Evolutionary conservation across 2,888 invertebrate genomes (phyloP).

Genomic region (Torymus aiolomorphi): DNA sequence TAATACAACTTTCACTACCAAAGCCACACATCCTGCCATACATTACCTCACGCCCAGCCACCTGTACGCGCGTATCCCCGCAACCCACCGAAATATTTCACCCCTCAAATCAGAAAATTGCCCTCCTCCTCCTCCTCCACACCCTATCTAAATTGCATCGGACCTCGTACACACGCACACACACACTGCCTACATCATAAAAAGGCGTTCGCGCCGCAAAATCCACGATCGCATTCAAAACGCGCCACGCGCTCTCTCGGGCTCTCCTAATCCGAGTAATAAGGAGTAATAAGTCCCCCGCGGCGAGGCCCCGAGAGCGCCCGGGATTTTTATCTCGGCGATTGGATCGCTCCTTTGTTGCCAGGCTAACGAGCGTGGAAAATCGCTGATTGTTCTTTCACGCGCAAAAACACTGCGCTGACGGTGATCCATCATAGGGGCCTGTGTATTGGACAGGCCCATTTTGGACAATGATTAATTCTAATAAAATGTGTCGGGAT

Average conservation of each 20-base stretch:
- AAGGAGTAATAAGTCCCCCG: conserved; percentile 55
- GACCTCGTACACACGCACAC: not conserved
- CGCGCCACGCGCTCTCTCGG: not conserved
- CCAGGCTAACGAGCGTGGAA: conserved; percentile 49
- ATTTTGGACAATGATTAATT: no score
- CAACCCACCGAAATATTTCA: not conserved
- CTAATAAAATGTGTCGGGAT: no score
- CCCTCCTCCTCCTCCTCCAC: not conserved
- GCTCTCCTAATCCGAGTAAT: conserved; percentile 53
- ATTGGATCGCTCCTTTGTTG: conserved; percentile 12
- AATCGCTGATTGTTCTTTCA: conserved; percentile 44
- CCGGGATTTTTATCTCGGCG: conserved; percentile 6
- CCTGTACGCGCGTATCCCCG: no score
- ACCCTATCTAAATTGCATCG: conserved; percentile 27
- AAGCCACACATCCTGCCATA: no score
- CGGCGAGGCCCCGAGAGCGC: conserved; percentile 26
- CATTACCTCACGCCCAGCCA: no score
- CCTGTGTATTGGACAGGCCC: no score
- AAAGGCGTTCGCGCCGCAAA: conserved; percentile 29
- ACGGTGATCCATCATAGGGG: conserved; percentile 28
- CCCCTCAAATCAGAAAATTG: not conserved
- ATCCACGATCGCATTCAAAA: conserved; percentile 12
- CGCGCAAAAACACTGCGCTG: conserved; percentile 37
- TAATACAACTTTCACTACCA: no score
- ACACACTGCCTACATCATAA: conserved; percentile 23